These are phyloP conservation scores for Doryteuthis pealeii DNA, from an alignment of 1,140 invertebrate genomes.

Conservation along the genomic window DNA sequence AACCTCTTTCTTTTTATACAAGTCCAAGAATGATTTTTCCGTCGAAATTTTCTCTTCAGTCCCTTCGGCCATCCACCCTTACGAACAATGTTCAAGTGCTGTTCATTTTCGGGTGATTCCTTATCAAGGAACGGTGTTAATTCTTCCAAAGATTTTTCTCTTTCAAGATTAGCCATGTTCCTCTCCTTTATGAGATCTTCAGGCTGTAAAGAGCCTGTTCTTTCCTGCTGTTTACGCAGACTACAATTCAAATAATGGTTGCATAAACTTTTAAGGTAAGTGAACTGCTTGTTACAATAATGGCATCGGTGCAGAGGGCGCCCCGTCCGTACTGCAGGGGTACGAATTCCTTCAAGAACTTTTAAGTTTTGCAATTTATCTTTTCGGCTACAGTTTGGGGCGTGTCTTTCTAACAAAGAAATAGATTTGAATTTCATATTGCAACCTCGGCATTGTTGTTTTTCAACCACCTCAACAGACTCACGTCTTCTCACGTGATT, in stretches of 20 bases:
- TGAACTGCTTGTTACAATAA: slow-evolving; percentile 44
- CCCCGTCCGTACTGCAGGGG: slow-evolving; percentile 29
- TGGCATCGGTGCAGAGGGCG: slow-evolving; percentile 22
- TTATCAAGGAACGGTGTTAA: slow-evolving; percentile 22
- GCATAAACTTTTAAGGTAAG: slow-evolving; percentile 42
- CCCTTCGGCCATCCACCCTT: slow-evolving; percentile 37
- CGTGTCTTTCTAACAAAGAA: slow-evolving; percentile 47
- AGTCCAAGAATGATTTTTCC: slow-evolving; percentile 39
- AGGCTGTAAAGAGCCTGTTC: slow-evolving; percentile 24
- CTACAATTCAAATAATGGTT: slow-evolving; percentile 43
- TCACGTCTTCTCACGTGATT: slow-evolving; percentile 48
- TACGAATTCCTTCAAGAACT: slow-evolving; percentile 30
- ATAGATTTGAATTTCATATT: slow-evolving; percentile 48
- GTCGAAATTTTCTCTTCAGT: slow-evolving; percentile 35
- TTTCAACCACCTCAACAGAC: slow-evolving; percentile 42
- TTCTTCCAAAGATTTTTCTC: slow-evolving; percentile 32
- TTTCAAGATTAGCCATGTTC: slow-evolving; percentile 28
- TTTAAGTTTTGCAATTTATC: slow-evolving; percentile 46
- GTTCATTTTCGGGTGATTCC: slow-evolving; percentile 12
- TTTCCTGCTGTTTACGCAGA: slow-evolving; percentile 34
- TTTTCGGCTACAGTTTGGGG: slow-evolving; percentile 44
- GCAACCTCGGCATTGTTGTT: slow-evolving; percentile 50
- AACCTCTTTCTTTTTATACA: slow-evolving; percentile 31
- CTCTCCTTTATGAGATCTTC: slow-evolving; percentile 37
- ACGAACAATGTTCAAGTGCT: slow-evolving; percentile 13